Conservation (phyloP, 64 coral and sea anemone species). For the Stichodactyla mertensii region DNA sequence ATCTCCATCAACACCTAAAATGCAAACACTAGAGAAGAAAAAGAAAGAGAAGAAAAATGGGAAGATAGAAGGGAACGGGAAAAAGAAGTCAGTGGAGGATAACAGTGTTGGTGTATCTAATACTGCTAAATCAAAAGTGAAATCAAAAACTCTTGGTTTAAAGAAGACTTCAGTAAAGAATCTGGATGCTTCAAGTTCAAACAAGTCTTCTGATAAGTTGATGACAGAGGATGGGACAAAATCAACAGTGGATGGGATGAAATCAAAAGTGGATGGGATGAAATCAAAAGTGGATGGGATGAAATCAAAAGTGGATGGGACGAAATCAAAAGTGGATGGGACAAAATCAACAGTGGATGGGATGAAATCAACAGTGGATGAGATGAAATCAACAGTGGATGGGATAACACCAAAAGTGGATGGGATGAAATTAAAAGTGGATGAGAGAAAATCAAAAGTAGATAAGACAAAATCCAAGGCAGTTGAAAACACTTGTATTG, state of each 20-base stretch:
- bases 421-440: too few relatives aligned
- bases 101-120: neutral
- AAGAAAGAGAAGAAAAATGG: neutral
- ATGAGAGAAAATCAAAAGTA: too few relatives aligned
- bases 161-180: neutral
- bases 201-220: neutral
- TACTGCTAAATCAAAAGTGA: neutral
- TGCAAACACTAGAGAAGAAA: neutral
- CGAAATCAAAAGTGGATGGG: neutral
- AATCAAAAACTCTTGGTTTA: neutral
- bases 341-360: too few relatives aligned
- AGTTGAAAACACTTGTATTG: neutral
- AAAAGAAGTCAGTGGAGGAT: neutral
- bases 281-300: too few relatives aligned
- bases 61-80: neutral
- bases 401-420: too few relatives aligned
- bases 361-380: neutral
- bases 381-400: neutral
- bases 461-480: neutral
- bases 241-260: neutral
- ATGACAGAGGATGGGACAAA: neutral
- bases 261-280: neutral
- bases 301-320: neutral
- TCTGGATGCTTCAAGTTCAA: neutral
- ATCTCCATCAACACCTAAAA: neutral